Evolutionary conservation across 2,797 vertebrate genomes (phyloP), one percentile per base, ranked within the genome.

Genomic region (Rhyacichthys aspro): DNA sequence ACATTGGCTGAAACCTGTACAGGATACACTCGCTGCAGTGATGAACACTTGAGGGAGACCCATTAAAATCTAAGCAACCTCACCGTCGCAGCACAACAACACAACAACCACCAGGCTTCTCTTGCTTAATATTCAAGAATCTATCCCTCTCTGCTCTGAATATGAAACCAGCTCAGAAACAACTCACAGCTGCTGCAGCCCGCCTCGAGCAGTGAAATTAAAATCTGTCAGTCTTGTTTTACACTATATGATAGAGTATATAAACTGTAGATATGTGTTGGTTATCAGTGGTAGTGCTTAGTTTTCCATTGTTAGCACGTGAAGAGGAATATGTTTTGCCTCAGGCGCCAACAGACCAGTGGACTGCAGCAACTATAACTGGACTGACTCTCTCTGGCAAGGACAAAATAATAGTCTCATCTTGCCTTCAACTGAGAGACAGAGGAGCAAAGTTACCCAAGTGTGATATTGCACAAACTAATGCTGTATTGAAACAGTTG

Each of bases 331-430:
- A 37, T 32, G 67, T 71, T 70, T 37, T 1, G 64, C 81, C 67
- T 0, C 39, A 68, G 75, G 82, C 75, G 4, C 37, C 59, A 79
- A 74, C 79, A 69, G 67, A 68, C 72, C 42, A 8, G 18, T 38
- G 53, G 62, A 60, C 65, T 12, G 63, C 43, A 70, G 72, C 54
- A 14, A 55, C 66, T 37, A 53, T 37, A 17, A 16, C 48, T 28
- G 23, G 23, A 28, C 23, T 50, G 34, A 53, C 55, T 79, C 74
- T 73, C 11, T 7, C 60, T 45, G 67, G 76, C 81, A 15, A 80
- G 76, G 74, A 74, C 77, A 63, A 67, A 71, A 58, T 73, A 69
- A 76, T 76, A 55, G 70, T 79, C 81, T 72, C 59, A 74, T 81
- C 70, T 70, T 39, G 34, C 44, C 45, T 17, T 19, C 43, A 52